These are phyloP conservation scores for Odontocerum albicorne DNA, from an alignment of 2,888 invertebrate species.

Conservation along the genomic window DNA sequence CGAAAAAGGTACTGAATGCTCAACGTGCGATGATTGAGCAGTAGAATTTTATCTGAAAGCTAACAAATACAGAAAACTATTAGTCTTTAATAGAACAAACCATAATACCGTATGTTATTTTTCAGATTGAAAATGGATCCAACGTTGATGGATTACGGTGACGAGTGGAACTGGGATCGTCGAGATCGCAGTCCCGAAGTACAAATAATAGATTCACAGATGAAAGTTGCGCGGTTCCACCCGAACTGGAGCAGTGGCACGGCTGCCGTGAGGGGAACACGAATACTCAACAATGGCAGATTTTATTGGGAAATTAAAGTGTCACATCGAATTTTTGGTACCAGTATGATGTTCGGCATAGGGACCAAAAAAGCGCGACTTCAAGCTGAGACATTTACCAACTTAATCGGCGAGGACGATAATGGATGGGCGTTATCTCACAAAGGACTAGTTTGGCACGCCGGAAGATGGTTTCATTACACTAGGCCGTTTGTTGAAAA, in stretches of 20 bases:
- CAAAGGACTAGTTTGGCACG: conserved; percentile 71
- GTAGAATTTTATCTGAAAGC: too few relatives aligned
- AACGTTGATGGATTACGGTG: conserved; percentile 55
- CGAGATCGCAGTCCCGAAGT: conserved; percentile 56
- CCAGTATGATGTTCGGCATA: conserved; percentile 75
- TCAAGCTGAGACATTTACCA: conserved; percentile 68
- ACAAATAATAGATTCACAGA: conserved; percentile 57
- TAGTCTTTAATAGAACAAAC: too few relatives aligned
- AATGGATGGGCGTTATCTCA: conserved; percentile 74
- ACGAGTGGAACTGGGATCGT: conserved; percentile 70
- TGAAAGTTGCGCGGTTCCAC: conserved; percentile 68
- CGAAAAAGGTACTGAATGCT: too few relatives aligned
- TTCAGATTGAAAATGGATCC: background rate
- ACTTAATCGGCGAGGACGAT: conserved; percentile 70
- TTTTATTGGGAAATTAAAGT: conserved; percentile 69
- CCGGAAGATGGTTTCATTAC: conserved; percentile 62
- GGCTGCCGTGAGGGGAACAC: conserved; percentile 68
- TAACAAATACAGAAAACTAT: too few relatives aligned
- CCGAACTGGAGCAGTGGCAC: conserved; percentile 77
- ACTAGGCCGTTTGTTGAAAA: conserved; percentile 71
- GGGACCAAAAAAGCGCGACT: conserved; percentile 60
- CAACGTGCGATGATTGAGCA: too few relatives aligned
- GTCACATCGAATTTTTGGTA: conserved; percentile 69
- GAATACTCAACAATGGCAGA: conserved; percentile 63
- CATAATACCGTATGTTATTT: too few relatives aligned